Evolutionary conservation across 2,888 invertebrate genomes (phyloP).

Genomic region (Tachystola acroxantha): DNA sequence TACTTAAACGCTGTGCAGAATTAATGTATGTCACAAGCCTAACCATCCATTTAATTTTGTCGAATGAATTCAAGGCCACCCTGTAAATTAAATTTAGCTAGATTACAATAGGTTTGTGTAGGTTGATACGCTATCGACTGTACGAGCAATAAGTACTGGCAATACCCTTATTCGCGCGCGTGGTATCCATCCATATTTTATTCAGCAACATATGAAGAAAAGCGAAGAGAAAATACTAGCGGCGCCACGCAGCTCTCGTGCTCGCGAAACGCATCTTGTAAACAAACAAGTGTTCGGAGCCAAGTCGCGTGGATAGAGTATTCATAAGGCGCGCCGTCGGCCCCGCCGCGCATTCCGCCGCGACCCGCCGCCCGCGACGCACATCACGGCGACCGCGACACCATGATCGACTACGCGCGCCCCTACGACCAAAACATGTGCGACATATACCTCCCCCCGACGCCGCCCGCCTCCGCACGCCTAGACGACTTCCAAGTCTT

Average conservation of each 20-base stretch:
- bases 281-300: slow-evolving; percentile 52
- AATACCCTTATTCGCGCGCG: too few species aligned
- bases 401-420: slow-evolving; percentile 70
- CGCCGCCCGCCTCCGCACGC: slow-evolving; percentile 59
- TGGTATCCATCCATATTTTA: too few species aligned
- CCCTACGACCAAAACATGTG: slow-evolving; percentile 67
- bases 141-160: too few species aligned
- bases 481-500: slow-evolving; percentile 71
- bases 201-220: neutral
- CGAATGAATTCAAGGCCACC: too few species aligned
- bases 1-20: too few species aligned
- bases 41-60: too few species aligned
- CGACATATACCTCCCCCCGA: slow-evolving; percentile 53
- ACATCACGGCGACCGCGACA: slow-evolving; percentile 41
- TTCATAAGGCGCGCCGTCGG: slow-evolving; percentile 31
- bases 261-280: slow-evolving; percentile 31
- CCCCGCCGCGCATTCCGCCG: slow-evolving; percentile 44
- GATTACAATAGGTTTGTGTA: too few species aligned
- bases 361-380: slow-evolving; percentile 42
- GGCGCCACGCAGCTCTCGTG: slow-evolving; percentile 2
- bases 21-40: too few species aligned
- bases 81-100: too few species aligned
- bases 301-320: slow-evolving; percentile 38
- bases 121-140: too few species aligned
- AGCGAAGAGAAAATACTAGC: neutral